phyloP scores from a whole-genome alignment of 2,888 invertebrate genomes.

The Drosophila nr. fundita region DNA sequence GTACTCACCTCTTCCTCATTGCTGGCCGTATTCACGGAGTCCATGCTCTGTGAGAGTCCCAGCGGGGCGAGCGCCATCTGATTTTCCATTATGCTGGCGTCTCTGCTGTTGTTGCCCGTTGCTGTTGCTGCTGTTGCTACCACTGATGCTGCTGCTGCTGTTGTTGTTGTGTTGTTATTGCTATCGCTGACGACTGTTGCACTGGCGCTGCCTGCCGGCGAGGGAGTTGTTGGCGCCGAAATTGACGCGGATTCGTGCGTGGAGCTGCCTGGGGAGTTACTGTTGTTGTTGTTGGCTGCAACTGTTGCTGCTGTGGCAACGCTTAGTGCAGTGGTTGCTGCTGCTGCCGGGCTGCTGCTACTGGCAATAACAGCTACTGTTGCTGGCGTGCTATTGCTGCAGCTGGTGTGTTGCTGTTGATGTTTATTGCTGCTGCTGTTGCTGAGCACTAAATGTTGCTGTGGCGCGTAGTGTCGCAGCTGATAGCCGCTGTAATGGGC shows the following conservation, averaged over 20 bases:
- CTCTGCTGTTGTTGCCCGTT: slow-evolving; percentile 70
- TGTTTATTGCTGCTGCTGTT: slow-evolving; percentile 59
- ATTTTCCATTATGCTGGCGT: slow-evolving; percentile 84
- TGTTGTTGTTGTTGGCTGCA: slow-evolving; percentile 50
- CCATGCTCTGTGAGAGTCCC: slow-evolving; percentile 98
- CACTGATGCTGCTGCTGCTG: slow-evolving; percentile 65
- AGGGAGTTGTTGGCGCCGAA: slow-evolving; percentile 77
- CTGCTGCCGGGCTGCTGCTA: slow-evolving; percentile 44
- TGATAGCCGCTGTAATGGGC: slow-evolving; percentile 80
- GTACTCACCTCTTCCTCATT: slow-evolving; percentile 97
- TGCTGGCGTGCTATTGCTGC: slow-evolving; percentile 53
- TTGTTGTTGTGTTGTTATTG: slow-evolving; percentile 73
- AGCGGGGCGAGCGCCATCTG: slow-evolving; percentile 88
- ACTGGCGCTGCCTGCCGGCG: slow-evolving; percentile 73
- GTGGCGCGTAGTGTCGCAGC: slow-evolving; percentile 74
- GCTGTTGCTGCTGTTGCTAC: slow-evolving; percentile 65
- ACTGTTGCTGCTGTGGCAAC: slow-evolving; percentile 53
- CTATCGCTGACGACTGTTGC: slow-evolving; percentile 73
- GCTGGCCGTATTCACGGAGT: slow-evolving; percentile 97
- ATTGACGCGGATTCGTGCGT: slow-evolving; percentile 75
- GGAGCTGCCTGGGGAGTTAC: slow-evolving; percentile 67
- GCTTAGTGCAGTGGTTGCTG: slow-evolving; percentile 38
- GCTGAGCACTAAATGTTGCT: slow-evolving; percentile 67
- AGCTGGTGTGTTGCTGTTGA: slow-evolving; percentile 55
- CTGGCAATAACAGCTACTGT: slow-evolving; percentile 46